These are phyloP conservation scores for Myripristis murdjan DNA, from an alignment of 2,797 vertebrate genomes.

Conservation along the genomic window DNA sequence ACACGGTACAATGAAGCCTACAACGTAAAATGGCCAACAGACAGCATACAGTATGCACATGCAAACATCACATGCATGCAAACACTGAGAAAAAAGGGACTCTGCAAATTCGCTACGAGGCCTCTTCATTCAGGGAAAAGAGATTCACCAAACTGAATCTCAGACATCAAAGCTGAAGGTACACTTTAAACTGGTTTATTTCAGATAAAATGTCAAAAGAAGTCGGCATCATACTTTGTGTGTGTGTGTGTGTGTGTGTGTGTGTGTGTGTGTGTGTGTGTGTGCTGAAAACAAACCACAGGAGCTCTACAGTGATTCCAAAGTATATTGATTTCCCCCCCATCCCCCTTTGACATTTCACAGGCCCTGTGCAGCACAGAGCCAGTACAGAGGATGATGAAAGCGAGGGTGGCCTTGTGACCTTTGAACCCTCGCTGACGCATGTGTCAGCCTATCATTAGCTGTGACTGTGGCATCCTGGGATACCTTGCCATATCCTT, in stretches of 20 bases:
- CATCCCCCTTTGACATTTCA: slow-evolving; percentile 75
- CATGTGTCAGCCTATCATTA: slow-evolving; percentile 71
- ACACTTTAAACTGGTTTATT: slow-evolving; percentile 50
- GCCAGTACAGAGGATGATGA: slow-evolving; percentile 71
- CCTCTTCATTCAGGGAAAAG: slow-evolving; percentile 24
- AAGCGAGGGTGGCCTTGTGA: slow-evolving; percentile 70
- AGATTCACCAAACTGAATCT: slow-evolving; percentile 38
- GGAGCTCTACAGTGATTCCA: slow-evolving; percentile 67
- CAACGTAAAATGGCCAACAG: background rate
- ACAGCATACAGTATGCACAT: background rate
- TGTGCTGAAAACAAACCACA: slow-evolving; percentile 66
- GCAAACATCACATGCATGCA: background rate
- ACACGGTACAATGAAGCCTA: slow-evolving; percentile 2
- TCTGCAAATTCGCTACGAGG: background rate
- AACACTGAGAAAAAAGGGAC: background rate
- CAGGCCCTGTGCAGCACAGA: slow-evolving; percentile 69
- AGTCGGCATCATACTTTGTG: too few species aligned
- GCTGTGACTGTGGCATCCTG: slow-evolving; percentile 41
- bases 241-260: slow-evolving; percentile 16
- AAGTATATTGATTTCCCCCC: slow-evolving; percentile 80
- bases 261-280: slow-evolving; percentile 15
- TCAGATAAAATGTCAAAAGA: slow-evolving; percentile 70
- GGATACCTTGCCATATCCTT: slow-evolving; percentile 9
- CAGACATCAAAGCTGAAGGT: slow-evolving; percentile 35
- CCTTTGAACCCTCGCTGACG: slow-evolving; percentile 76